phyloP scores from a whole-genome alignment of 2,797 vertebrate species.

The Chiroxiphia lanceolata region DNA sequence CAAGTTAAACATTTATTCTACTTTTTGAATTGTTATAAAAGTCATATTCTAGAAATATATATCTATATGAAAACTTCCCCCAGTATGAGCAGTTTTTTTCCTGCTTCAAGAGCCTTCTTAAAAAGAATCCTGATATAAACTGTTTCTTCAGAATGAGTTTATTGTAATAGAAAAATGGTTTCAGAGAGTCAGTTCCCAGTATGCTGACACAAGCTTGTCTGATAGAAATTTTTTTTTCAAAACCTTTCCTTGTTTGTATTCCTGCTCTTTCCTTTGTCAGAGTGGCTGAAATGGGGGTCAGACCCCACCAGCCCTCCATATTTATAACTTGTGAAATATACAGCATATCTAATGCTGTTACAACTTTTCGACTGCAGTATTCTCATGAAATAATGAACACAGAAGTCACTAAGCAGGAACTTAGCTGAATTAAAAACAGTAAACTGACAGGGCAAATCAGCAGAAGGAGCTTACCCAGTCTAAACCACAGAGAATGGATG shows the following conservation, averaged over 20 bases:
- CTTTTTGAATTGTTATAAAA: background rate
- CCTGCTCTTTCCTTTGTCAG: background rate
- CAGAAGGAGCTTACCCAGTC: background rate
- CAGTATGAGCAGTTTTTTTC: background rate
- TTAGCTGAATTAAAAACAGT: background rate
- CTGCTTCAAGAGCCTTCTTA: background rate
- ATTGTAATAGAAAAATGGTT: background rate
- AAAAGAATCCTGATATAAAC: background rate
- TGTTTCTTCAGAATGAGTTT: background rate
- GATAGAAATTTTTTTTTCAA: background rate
- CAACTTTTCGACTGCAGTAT: background rate
- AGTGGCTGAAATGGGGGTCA: background rate
- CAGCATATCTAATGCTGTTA: background rate
- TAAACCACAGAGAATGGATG: background rate
- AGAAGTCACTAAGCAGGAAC: background rate
- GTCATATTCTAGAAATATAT: background rate
- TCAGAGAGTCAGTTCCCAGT: background rate
- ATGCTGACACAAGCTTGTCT: background rate
- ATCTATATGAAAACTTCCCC: background rate
- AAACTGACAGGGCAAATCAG: background rate
- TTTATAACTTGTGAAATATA: background rate
- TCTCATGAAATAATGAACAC: background rate
- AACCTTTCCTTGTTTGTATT: background rate
- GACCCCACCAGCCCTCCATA: background rate
- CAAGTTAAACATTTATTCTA: background rate